Percentiles rank a stretch among this genome's conserved stretches.
These are phyloP conservation scores for Saccopteryx leptura DNA, from an alignment of 2,113 vertebrate species.

Conservation along the genomic window DNA sequence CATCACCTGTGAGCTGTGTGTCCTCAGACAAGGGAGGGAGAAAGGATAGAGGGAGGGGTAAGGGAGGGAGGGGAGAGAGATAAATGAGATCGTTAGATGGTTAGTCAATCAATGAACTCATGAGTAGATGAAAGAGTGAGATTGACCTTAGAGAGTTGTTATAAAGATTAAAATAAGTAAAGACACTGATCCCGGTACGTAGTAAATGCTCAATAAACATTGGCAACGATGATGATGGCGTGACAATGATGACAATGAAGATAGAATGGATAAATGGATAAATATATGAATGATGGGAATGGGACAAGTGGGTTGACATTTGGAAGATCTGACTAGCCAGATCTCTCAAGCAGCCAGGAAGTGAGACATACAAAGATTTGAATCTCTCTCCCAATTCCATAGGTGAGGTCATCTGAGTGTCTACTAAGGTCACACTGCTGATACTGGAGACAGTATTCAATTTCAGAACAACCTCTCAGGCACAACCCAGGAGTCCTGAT, in stretches of 20 bases:
- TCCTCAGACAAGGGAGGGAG: background rate
- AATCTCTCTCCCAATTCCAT: background rate
- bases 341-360: background rate
- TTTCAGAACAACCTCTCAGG: background rate
- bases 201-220: background rate
- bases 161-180: background rate
- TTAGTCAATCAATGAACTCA: background rate
- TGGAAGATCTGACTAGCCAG: background rate
- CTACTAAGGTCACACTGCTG: background rate
- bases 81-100: background rate
- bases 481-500: background rate
- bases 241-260: too few relatives aligned
- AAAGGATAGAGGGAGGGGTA: too few relatives aligned
- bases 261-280: too few relatives aligned
- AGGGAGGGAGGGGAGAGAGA: too few relatives aligned
- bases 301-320: too few relatives aligned
- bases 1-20: background rate
- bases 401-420: background rate
- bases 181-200: background rate
- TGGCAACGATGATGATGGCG: accelerated
- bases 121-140: too few relatives aligned
- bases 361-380: background rate
- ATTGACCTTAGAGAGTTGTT: background rate
- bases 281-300: accelerated
- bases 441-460: background rate